Percentiles rank a stretch among this genome's conserved stretches.
Evolutionary conservation across 1,140 invertebrate species (phyloP).

Genomic region (Hylaeus anthracinus): DNA sequence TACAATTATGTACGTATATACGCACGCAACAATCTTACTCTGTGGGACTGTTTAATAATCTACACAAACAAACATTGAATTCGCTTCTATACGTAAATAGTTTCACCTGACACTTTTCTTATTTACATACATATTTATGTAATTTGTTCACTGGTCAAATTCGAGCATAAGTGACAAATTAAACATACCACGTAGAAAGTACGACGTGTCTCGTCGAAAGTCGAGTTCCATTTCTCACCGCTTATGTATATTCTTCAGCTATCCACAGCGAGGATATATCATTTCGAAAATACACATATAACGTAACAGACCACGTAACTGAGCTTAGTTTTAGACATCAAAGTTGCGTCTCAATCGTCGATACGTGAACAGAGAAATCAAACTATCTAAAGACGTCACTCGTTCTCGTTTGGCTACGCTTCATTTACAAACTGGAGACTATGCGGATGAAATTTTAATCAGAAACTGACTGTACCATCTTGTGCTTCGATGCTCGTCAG

Average conservation of each 20-base stretch:
- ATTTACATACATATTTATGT: constrained; percentile 41
- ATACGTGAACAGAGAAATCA: background rate
- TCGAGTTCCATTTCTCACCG: background rate
- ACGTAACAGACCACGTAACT: background rate
- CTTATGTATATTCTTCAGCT: background rate
- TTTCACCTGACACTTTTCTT: background rate
- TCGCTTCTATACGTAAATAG: background rate
- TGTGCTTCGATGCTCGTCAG: too few relatives aligned
- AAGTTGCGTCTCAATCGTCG: background rate
- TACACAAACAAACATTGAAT: background rate
- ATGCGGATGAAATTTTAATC: too few relatives aligned
- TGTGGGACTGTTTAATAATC: background rate
- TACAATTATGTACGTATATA: background rate
- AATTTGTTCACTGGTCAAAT: background rate
- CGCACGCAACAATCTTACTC: background rate
- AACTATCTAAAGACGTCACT: background rate
- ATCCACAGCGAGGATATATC: background rate
- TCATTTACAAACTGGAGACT: background rate
- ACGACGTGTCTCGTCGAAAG: background rate
- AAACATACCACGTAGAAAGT: background rate
- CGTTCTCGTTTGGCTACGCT: background rate
- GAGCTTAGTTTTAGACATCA: background rate
- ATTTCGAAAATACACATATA: background rate
- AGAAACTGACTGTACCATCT: too few relatives aligned
- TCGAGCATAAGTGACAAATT: background rate